Evolutionary conservation across 2,797 vertebrate species (phyloP).

Genomic region (Karalla daura): DNA sequence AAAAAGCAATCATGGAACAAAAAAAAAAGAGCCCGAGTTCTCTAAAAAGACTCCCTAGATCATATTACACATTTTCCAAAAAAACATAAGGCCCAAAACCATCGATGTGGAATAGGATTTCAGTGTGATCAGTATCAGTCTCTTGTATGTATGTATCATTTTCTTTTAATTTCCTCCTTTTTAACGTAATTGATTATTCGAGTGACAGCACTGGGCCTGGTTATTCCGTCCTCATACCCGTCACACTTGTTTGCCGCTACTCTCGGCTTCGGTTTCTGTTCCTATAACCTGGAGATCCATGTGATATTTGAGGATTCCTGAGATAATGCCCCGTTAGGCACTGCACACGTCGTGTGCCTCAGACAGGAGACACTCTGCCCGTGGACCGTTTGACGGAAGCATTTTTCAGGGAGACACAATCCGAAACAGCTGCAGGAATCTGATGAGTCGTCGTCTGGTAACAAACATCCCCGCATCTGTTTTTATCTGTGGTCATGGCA

Average conservation of each 20-base stretch:
- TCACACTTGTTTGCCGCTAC: background rate
- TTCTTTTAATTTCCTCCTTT: constrained; percentile 3
- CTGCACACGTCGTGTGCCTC: constrained; percentile 37
- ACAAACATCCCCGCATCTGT: constrained; percentile 79
- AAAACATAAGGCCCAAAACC: constrained; percentile 47
- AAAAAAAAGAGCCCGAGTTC: constrained; percentile 56
- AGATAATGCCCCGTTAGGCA: constrained; percentile 41
- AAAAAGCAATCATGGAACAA: constrained; percentile 79
- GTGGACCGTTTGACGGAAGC: constrained; percentile 49
- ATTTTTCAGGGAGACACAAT: constrained; percentile 66
- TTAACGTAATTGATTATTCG: constrained; percentile 14
- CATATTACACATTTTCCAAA: constrained; percentile 74
- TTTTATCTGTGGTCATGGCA: constrained; percentile 74
- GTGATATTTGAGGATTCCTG: constrained; percentile 36
- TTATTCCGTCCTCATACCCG: constrained; percentile 6
- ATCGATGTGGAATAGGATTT: constrained; percentile 57
- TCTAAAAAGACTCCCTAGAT: constrained; percentile 67
- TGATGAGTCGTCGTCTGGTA: constrained; percentile 77
- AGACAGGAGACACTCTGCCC: constrained; percentile 53
- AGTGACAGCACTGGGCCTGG: background rate
- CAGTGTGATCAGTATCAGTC: constrained; percentile 44
- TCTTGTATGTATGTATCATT: constrained; percentile 18
- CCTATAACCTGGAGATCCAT: constrained; percentile 24
- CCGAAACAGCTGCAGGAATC: constrained; percentile 82
- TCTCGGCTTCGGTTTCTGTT: constrained; percentile 12